Percentiles rank a stretch among this genome's conserved stretches.
phyloP scores from a whole-genome alignment of 2,888 invertebrate species.

The Arenicola marina region DNA sequence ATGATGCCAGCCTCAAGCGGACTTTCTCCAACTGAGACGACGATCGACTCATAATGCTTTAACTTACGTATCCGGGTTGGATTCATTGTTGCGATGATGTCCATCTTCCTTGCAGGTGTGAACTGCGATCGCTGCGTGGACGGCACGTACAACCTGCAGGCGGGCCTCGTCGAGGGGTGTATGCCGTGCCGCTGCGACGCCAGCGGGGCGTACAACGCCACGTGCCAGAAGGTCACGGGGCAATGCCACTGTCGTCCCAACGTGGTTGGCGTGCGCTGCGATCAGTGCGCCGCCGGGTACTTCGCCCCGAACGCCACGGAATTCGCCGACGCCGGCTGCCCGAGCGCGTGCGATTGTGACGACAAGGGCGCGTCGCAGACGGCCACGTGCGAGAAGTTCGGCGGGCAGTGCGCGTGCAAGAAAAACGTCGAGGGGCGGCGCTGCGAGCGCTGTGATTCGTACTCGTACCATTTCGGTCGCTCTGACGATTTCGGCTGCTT shows the following conservation, averaged over 20 bases:
- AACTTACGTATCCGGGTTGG: too few relatives aligned
- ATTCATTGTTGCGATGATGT: too few relatives aligned
- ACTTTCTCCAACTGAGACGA: too few relatives aligned
- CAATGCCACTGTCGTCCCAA: conserved; percentile 36
- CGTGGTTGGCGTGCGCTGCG: conserved; percentile 20
- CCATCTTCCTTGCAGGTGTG: conserved; percentile 16
- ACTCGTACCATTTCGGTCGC: conserved; percentile 85
- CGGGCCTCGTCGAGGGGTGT: conserved; percentile 14
- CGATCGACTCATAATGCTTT: too few relatives aligned
- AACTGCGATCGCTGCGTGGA: conserved; percentile 17
- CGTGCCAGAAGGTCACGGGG: conserved; percentile 29
- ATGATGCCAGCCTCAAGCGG: too few relatives aligned
- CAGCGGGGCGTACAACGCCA: not conserved
- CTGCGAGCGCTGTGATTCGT: conserved; percentile 95
- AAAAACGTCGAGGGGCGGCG: conserved; percentile 82
- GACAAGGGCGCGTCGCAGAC: conserved; percentile 8
- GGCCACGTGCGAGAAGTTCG: conserved; percentile 70
- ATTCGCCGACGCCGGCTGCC: conserved; percentile 14
- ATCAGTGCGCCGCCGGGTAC: conserved; percentile 16
- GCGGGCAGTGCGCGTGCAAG: conserved; percentile 67
- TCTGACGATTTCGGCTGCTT: conserved; percentile 14
- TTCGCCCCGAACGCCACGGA: conserved; percentile 15
- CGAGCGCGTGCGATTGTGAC: conserved; percentile 15
- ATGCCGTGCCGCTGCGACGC: conserved; percentile 17
- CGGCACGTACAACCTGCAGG: conserved; percentile 13